phyloP scores from a whole-genome alignment of 64 coral and sea anemone genomes.

The Acropora tenuis region DNA sequence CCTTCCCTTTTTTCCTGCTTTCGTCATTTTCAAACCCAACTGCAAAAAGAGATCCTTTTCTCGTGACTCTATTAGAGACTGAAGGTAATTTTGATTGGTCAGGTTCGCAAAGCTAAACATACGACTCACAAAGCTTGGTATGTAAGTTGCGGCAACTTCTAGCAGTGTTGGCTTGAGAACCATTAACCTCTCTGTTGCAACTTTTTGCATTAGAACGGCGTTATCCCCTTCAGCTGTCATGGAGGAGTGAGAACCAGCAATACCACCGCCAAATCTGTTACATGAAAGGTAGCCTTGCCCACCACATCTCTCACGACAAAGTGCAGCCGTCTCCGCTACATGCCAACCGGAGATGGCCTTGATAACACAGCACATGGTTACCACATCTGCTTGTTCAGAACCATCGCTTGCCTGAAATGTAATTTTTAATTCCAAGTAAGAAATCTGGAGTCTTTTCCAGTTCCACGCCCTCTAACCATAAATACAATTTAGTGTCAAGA shows the following conservation, averaged over 20 bases:
- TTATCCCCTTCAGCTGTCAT: conserved; percentile 94
- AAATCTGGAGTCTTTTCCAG: neutral
- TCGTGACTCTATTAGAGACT: conserved; percentile 63
- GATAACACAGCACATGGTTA: conserved; percentile 90
- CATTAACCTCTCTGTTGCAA: conserved; percentile 83
- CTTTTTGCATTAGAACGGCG: conserved; percentile 91
- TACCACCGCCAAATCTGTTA: conserved; percentile 80
- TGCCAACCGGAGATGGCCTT: conserved; percentile 88
- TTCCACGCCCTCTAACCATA: too few relatives aligned
- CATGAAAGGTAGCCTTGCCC: conserved; percentile 88
- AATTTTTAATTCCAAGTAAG: neutral
- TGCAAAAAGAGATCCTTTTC: conserved; percentile 74
- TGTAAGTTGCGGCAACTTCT: conserved; percentile 75
- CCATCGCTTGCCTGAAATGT: conserved; percentile 66
- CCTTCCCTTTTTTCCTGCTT: conserved; percentile 79
- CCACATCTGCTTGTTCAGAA: conserved; percentile 83
- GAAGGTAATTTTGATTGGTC: conserved; percentile 65
- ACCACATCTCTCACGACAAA: conserved; percentile 88
- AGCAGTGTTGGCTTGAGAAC: conserved; percentile 63
- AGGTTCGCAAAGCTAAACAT: conserved; percentile 72
- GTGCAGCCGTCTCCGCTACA: conserved; percentile 71
- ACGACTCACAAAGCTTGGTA: conserved; percentile 56
- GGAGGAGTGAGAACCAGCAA: conserved; percentile 86
- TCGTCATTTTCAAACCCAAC: conserved; percentile 86
- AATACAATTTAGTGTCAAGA: too few relatives aligned